phyloP scores from a whole-genome alignment of 2,888 invertebrate genomes.

The Eustalomyia histrio region DNA sequence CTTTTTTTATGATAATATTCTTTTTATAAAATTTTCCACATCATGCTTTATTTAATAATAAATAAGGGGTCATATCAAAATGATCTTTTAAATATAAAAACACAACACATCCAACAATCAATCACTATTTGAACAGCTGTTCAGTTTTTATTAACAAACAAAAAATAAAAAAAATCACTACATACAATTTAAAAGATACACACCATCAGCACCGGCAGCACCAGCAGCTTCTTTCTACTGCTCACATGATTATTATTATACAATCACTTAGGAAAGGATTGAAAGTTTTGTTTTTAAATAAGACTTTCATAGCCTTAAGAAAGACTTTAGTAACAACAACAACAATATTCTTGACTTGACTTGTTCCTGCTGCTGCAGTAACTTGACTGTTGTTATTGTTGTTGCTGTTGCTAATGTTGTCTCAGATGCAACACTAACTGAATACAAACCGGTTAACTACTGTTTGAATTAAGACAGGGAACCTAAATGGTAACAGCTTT shows the following conservation, averaged over 20 bases:
- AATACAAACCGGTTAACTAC: conserved; percentile 60
- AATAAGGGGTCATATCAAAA: conserved; percentile 43
- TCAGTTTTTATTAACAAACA: neutral
- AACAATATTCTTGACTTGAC: conserved; percentile 17
- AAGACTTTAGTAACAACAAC: conserved; percentile 35
- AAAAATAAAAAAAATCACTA: conserved; percentile 37
- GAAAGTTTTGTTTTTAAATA: conserved; percentile 51
- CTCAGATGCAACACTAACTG: conserved; percentile 28
- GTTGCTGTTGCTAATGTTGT: neutral
- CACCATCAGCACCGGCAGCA: neutral
- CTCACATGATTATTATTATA: conserved; percentile 38
- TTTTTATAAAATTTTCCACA: neutral
- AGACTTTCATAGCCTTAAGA: conserved; percentile 60
- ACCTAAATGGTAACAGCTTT: conserved; percentile 61
- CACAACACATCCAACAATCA: conserved; percentile 48
- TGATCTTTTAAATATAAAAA: conserved; percentile 25
- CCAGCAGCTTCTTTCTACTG: neutral
- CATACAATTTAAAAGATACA: neutral
- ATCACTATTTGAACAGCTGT: conserved; percentile 55
- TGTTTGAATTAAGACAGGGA: conserved; percentile 55
- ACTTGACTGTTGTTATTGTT: neutral
- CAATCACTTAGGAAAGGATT: conserved; percentile 63
- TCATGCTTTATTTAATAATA: conserved; percentile 36
- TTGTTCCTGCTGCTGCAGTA: conserved; percentile 21
- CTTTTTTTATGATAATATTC: no score